Evolutionary conservation across 2,888 invertebrate species (phyloP).

Genomic region (Netelia fuscicornis): DNA sequence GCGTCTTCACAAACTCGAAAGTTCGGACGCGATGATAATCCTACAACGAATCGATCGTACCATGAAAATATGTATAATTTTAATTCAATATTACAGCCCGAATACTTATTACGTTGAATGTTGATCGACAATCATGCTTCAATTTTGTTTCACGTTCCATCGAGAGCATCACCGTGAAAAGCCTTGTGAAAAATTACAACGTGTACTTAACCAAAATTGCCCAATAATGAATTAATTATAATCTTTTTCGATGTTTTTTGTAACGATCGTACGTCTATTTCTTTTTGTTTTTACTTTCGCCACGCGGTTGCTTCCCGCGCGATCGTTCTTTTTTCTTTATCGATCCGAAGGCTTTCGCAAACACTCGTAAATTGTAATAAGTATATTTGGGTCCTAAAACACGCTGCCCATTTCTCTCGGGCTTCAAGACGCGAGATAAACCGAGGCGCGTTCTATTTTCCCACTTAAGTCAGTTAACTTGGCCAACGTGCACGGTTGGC

Average conservation of each 20-base stretch:
- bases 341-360: background rate
- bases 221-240: background rate
- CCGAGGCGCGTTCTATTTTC: constrained; percentile 81
- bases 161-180: background rate
- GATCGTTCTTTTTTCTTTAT: constrained; percentile 1
- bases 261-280: background rate
- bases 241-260: background rate
- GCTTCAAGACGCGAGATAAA: constrained; percentile 54
- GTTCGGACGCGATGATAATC: constrained; percentile 15
- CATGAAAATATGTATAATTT: constrained; percentile 11
- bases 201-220: background rate
- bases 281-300: background rate
- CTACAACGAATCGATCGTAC: background rate
- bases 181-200: background rate
- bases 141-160: background rate
- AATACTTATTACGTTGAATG: background rate
- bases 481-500: constrained; percentile 80
- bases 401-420: constrained; percentile 58
- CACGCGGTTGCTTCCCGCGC: background rate
- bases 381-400: constrained; percentile 69
- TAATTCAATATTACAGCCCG: background rate
- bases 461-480: constrained; percentile 80
- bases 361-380: constrained; percentile 56
- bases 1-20: constrained; percentile 22
- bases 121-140: background rate